Conservation (phyloP, 2,113 vertebrate genomes). For the Apodemus speciosus region DNA sequence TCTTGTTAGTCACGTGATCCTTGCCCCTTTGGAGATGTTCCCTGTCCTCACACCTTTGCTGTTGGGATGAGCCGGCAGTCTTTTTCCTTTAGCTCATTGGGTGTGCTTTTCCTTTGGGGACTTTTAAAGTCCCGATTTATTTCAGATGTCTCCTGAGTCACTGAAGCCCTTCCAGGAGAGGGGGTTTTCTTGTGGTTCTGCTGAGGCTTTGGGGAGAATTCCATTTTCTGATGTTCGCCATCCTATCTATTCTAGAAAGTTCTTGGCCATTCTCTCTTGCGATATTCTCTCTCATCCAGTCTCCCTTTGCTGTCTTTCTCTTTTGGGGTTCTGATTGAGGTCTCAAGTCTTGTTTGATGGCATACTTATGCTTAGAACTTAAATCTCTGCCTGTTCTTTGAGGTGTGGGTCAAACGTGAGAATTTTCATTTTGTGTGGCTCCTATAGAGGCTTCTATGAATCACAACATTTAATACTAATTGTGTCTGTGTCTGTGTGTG, state of each 20-base stretch:
- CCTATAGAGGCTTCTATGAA: background rate
- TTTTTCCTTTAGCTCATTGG: background rate
- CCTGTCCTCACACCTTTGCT: background rate
- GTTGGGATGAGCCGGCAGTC: background rate
- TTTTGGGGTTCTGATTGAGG: background rate
- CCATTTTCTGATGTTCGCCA: background rate
- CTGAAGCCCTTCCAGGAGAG: background rate
- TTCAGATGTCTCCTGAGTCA: background rate
- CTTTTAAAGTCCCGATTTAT: conserved; percentile 36
- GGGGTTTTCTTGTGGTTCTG: background rate
- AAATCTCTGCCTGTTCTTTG: background rate
- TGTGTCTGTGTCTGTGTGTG: background rate
- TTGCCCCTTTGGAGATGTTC: background rate
- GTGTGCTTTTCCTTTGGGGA: background rate
- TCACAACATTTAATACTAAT: background rate
- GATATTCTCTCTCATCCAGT: background rate
- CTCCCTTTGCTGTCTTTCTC: background rate
- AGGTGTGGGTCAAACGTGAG: background rate
- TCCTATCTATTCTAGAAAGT: conserved; percentile 24
- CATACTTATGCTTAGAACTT: background rate
- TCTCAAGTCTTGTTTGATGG: background rate
- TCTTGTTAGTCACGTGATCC: background rate
- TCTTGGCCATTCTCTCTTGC: background rate
- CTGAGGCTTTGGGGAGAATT: background rate
- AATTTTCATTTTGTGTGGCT: background rate